A percentile compares a stretch with the other conserved stretches of the same genome.
Conservation (phyloP, 2,888 invertebrate species). For the Dryocosmus kuriphilus region DNA sequence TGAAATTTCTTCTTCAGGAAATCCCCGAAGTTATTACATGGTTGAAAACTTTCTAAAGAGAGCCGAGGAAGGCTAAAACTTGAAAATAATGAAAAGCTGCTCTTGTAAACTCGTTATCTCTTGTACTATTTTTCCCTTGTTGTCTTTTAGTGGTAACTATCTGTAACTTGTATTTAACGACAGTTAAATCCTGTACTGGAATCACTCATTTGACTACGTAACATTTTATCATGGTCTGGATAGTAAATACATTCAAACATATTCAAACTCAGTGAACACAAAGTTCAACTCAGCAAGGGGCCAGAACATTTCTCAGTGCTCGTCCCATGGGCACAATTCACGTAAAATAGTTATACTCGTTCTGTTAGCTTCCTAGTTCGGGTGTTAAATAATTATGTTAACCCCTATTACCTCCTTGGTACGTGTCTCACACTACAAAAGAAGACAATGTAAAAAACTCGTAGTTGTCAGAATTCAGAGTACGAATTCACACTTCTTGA, state of each 20-base stretch:
- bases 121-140: neutral
- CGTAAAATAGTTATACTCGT: constrained; percentile 67
- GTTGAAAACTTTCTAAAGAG: constrained; percentile 49
- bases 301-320: constrained; percentile 56
- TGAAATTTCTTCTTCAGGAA: constrained; percentile 52
- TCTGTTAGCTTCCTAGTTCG: constrained; percentile 63
- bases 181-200: constrained; percentile 35
- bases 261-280: neutral
- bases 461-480: neutral
- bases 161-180: constrained; percentile 32
- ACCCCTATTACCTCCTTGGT: constrained; percentile 63
- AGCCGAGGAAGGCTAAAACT: constrained; percentile 21
- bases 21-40: constrained; percentile 60
- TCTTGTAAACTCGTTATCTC: constrained; percentile 14
- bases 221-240: constrained; percentile 64
- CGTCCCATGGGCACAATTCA: constrained; percentile 68
- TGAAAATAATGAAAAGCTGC: constrained; percentile 22
- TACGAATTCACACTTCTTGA: neutral
- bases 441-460: neutral
- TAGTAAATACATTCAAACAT: constrained; percentile 52
- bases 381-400: constrained; percentile 71
- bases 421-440: neutral
- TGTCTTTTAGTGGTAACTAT: constrained; percentile 2
- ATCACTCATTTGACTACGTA: constrained; percentile 50
- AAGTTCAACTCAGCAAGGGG: constrained; percentile 49